phyloP scores from a whole-genome alignment of 23 tunicate genomes.

The Aplidium turbinatum region DNA sequence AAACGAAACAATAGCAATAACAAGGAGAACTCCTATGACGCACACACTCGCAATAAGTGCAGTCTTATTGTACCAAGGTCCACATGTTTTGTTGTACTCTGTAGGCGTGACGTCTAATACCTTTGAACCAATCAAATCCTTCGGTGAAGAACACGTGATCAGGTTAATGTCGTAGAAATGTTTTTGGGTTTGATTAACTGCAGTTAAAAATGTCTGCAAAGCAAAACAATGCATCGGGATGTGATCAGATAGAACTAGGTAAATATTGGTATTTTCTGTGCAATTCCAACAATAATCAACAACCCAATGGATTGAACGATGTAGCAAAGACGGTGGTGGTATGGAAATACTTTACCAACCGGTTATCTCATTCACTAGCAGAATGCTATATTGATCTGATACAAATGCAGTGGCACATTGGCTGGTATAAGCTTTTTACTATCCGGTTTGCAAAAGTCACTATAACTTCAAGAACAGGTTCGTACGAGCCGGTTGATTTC shows the following conservation, averaged over 20 bases:
- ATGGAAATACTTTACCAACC: no score
- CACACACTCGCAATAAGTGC: slow-evolving; percentile 4
- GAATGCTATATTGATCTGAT: no score
- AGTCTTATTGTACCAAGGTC: background rate
- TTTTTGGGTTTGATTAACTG: background rate
- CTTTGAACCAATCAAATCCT: background rate
- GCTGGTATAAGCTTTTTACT: no score
- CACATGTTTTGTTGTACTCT: background rate
- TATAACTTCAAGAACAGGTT: no score
- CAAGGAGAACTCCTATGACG: background rate
- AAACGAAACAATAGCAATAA: background rate
- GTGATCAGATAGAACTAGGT: background rate
- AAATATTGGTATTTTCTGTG: background rate
- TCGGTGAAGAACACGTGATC: background rate
- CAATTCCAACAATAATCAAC: background rate
- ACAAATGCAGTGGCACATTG: no score
- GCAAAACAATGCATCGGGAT: background rate
- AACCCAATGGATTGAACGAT: background rate
- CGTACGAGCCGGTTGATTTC: no score
- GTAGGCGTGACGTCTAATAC: background rate
- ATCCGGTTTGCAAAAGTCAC: no score
- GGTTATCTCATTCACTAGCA: no score
- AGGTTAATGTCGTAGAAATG: slow-evolving; percentile 22
- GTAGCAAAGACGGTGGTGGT: no score
- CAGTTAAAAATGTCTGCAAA: slow-evolving; percentile 7